Conservation (phyloP, 2,888 invertebrate genomes). For the Anoplius nigerrimus region DNA sequence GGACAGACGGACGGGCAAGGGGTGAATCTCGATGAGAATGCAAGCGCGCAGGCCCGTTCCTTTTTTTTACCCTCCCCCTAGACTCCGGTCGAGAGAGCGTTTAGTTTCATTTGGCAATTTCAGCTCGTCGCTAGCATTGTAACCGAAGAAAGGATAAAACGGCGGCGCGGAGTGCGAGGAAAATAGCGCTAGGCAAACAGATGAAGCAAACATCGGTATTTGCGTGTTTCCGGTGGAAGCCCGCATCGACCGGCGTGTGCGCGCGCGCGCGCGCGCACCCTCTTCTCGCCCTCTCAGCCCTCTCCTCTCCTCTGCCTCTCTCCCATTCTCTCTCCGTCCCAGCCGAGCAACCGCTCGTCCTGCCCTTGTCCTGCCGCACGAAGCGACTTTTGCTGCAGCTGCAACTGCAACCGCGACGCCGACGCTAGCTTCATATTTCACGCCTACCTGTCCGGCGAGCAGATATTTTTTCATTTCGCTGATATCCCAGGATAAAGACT, state of each 20-base stretch:
- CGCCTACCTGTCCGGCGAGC: constrained; percentile 1
- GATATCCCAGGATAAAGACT: not conserved
- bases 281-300: not conserved
- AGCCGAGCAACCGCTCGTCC: not conserved
- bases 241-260: constrained; percentile 19
- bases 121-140: no score
- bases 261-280: not conserved
- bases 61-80: no score
- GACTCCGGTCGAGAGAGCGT: no score
- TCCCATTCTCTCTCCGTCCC: not conserved
- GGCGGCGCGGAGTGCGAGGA: constrained; percentile 17
- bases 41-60: no score
- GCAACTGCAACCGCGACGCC: constrained; percentile 8
- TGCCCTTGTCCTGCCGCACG: not conserved
- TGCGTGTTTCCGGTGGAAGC: constrained; percentile 26
- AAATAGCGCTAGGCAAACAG: constrained; percentile 29
- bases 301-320: not conserved
- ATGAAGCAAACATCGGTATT: constrained; percentile 30
- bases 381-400: constrained; percentile 13
- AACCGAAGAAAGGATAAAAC: no score
- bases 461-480: constrained; percentile 21
- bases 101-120: no score
- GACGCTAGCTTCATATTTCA: constrained; percentile 29
- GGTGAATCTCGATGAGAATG: no score
- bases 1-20: no score